Conservation (phyloP, 2,797 vertebrate genomes). For the Molossus alvarezi region DNA sequence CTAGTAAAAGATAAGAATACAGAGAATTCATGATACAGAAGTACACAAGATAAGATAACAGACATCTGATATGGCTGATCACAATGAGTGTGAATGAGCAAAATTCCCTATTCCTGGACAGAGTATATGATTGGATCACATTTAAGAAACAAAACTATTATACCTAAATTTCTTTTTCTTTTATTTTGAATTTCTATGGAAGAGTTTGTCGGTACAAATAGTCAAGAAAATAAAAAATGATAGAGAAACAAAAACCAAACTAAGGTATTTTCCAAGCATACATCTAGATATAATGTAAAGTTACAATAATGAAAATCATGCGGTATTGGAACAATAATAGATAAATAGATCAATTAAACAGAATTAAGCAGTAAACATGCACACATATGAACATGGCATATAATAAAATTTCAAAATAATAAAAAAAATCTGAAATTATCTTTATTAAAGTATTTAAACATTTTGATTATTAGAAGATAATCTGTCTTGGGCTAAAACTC, state of each 20-base stretch:
- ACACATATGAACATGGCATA: background rate
- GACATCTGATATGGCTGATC: background rate
- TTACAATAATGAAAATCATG: constrained; percentile 5
- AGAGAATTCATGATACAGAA: background rate
- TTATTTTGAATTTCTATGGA: constrained; percentile 25
- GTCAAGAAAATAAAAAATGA: background rate
- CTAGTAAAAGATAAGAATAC: background rate
- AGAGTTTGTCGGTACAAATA: background rate
- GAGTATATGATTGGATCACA: background rate
- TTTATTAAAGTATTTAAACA: background rate
- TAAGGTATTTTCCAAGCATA: background rate
- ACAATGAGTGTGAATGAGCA: background rate
- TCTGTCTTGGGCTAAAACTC: constrained; percentile 3
- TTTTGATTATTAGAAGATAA: constrained; percentile 44
- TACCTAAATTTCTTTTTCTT: background rate
- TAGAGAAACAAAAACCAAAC: background rate
- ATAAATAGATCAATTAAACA: background rate
- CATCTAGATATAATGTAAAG: background rate
- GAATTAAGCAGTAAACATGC: background rate
- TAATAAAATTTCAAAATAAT: constrained; percentile 5
- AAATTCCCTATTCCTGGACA: background rate
- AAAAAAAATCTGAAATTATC: background rate
- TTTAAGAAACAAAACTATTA: background rate
- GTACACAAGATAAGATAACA: background rate
- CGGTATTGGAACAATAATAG: background rate